Evolutionary conservation across 2,888 invertebrate species (phyloP).

Genomic region (Polyommatus icarus): DNA sequence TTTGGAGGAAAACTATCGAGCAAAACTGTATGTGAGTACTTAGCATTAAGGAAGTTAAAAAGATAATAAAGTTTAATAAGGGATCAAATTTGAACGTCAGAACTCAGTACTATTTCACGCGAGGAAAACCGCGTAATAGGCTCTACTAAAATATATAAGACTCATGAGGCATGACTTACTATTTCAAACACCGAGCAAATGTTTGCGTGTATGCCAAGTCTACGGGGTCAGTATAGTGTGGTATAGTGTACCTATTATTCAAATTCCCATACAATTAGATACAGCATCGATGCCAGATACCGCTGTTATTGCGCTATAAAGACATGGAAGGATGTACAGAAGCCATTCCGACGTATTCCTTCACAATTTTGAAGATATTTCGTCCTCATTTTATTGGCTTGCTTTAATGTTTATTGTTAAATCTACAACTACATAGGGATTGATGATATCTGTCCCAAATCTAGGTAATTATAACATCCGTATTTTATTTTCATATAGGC

Average conservation of each 20-base stretch:
- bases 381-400: constrained; percentile 61
- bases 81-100: background rate
- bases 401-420: constrained; percentile 42
- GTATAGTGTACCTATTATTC: constrained; percentile 4
- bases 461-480: too few relatives aligned
- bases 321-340: constrained; percentile 72
- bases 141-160: background rate
- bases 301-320: constrained; percentile 77
- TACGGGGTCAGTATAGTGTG: background rate
- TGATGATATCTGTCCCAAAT: background rate
- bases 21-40: too few relatives aligned
- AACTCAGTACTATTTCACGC: too few relatives aligned
- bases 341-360: constrained; percentile 52
- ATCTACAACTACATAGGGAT: background rate
- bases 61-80: too few relatives aligned
- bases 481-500: too few relatives aligned
- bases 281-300: constrained; percentile 79
- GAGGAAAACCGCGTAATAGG: background rate
- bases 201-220: background rate
- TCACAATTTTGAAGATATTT: constrained; percentile 57
- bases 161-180: background rate
- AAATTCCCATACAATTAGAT: constrained; percentile 56
- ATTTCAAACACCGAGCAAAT: background rate
- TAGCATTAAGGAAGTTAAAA: too few relatives aligned
- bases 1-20: too few relatives aligned